Evolutionary conservation across 1,140 invertebrate genomes (phyloP).

Genomic region (Drosophila micromelanica): DNA sequence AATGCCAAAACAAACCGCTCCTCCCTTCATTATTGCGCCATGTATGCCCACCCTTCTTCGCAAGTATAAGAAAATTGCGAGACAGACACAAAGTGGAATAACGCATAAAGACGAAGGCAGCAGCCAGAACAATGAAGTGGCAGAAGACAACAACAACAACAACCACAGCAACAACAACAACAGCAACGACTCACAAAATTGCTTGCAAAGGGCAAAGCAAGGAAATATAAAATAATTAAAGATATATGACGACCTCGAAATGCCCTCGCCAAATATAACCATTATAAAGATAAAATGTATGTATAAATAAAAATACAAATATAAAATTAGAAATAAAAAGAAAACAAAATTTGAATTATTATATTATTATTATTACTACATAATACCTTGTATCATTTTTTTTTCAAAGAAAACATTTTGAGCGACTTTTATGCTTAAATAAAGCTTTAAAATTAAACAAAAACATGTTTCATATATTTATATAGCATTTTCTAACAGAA

Average conservation of each 20-base stretch:
- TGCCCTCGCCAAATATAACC: constrained; percentile 1
- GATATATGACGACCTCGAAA: constrained; percentile 4
- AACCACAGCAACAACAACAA: no score
- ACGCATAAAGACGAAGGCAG: constrained; percentile 67
- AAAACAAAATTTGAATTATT: background rate
- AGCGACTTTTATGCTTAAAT: no score
- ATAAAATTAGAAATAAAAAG: background rate
- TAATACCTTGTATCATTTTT: background rate
- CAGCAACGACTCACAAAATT: constrained; percentile 1
- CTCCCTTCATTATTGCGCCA: constrained; percentile 12
- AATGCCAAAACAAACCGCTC: constrained; percentile 25
- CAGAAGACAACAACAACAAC: constrained; percentile 26
- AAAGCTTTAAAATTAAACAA: no score
- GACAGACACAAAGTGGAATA: constrained; percentile 70
- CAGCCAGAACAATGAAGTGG: constrained; percentile 60
- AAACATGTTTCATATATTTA: background rate
- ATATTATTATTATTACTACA: background rate
- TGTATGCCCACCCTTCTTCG: constrained; percentile 22
- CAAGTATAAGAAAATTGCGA: constrained; percentile 70
- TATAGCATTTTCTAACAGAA: background rate
- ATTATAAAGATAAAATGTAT: background rate
- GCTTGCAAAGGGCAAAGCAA: constrained; percentile 4
- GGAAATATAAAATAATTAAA: background rate
- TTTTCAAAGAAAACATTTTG: no score
- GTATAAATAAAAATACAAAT: background rate